A percentile compares a stretch with the other conserved stretches of the same genome.
Conservation (phyloP, 1,140 invertebrate species). For the Lepidurus couesii region DNA sequence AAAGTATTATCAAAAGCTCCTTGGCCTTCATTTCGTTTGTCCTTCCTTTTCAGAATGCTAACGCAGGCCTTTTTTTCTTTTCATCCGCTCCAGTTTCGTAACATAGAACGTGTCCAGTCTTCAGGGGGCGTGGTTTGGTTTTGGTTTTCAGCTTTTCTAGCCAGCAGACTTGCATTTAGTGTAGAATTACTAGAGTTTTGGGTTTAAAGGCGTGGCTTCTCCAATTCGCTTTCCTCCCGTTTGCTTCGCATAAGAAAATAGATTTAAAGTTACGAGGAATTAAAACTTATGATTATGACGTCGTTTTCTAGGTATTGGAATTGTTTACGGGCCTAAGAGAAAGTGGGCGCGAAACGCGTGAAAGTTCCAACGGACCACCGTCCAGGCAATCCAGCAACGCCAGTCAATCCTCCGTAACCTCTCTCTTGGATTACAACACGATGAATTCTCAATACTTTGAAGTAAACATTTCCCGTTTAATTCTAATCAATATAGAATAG, state of each 20-base stretch:
- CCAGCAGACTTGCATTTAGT: not conserved
- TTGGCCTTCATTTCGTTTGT: not conserved
- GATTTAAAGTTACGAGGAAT: not conserved
- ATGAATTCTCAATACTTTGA: slow-evolving; percentile 40
- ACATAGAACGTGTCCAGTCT: not conserved
- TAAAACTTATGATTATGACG: not conserved
- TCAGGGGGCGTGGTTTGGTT: no score
- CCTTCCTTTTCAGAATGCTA: not conserved
- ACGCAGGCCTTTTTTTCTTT: not conserved
- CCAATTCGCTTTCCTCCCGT: no score
- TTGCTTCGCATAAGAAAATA: no score
- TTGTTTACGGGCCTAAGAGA: slow-evolving; percentile 28
- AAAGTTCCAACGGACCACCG: slow-evolving; percentile 31
- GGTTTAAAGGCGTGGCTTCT: not conserved
- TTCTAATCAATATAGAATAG: no score
- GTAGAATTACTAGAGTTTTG: not conserved
- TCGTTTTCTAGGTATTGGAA: slow-evolving; percentile 28
- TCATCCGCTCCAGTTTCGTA: not conserved
- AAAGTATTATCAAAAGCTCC: not conserved
- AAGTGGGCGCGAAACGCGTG: slow-evolving; percentile 28
- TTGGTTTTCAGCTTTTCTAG: no score
- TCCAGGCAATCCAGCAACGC: slow-evolving; percentile 34
- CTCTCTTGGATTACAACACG: slow-evolving; percentile 25
- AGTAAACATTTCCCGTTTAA: slow-evolving; percentile 23
- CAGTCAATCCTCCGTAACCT: slow-evolving; percentile 29